Evolutionary conservation across 23 tunicate genomes (phyloP), one percentile per base, ranked within the genome.

Genomic region (Halocynthia aurantium): DNA sequence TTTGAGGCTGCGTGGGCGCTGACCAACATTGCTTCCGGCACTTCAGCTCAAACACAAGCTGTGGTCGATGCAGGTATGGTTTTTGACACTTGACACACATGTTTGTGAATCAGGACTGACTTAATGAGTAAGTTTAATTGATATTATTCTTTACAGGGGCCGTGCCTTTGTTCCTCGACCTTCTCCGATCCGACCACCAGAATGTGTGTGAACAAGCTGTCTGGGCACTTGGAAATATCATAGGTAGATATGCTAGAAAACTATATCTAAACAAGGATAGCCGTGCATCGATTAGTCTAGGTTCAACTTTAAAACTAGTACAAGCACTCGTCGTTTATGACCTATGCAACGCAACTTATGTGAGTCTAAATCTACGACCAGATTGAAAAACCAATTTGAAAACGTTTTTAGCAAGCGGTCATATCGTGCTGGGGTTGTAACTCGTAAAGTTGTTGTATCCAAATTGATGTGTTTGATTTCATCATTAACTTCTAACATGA

Each of bases 1-100:
- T 94, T 94, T 81, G 99, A 94, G 79, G 99, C 99, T 55, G 99
- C 99, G 13, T 94, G 99, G 99, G 99, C 99, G 6, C 80, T 94
- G 19, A 94, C 99, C 22, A 94, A 94, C 84, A 94, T 94, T 50
- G 99, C 99, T 7, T 87, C 93, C 10, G 98, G 98, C 10, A 93
- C 98, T 8, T 93, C 98, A 5, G 81, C 86, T 76, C 99, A 94
- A 72, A 94, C 99, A 9, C 96, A 88, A 81, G 99, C 99, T 0
- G 99, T 94, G 19, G 99, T 94, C 61, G 91, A 88, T 76, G 99
- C 99, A 10, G 98, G 98, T 92, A 78, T 56, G 74, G 10, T 67
- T 67, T 5, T 67, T n/a, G 19, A 9, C 22, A 18, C 8, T 67
- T 18, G 9, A n/a, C 31, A 6, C 22, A 67, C 49, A n/a, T 67